A percentile compares a stretch with the other conserved stretches of the same genome.
phyloP scores from a whole-genome alignment of 2,888 invertebrate genomes.

The Caenorhabditis uteleia region DNA sequence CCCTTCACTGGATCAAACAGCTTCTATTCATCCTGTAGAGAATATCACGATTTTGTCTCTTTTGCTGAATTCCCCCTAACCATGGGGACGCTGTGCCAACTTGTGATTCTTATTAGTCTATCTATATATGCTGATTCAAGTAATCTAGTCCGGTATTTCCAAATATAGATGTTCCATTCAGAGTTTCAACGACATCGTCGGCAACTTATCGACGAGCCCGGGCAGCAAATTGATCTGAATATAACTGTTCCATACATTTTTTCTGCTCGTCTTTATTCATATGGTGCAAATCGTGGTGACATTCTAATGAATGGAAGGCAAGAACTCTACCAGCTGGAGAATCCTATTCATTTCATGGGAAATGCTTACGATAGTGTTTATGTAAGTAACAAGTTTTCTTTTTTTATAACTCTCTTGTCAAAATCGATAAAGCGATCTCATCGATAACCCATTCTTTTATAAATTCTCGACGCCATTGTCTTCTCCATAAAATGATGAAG shows the following conservation, averaged over 20 bases:
- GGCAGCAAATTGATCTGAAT: constrained; percentile 62
- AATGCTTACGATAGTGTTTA: constrained; percentile 58
- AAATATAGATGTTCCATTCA: constrained; percentile 7
- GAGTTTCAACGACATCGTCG: constrained; percentile 40
- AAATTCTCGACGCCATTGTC: no score
- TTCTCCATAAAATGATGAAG: no score
- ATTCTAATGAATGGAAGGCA: constrained; percentile 24
- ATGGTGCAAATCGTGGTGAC: constrained; percentile 61
- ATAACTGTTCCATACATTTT: constrained; percentile 69
- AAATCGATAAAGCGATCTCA: no score
- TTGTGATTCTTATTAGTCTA: no score
- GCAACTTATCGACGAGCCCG: constrained; percentile 29
- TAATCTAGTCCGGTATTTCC: background rate
- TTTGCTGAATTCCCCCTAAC: no score
- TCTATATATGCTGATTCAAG: no score
- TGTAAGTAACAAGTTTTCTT: constrained; percentile 61
- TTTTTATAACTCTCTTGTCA: background rate
- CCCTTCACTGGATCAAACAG: no score
- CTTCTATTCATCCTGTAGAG: no score
- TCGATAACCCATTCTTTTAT: no score
- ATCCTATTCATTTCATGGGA: constrained; percentile 61
- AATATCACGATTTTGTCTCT: no score
- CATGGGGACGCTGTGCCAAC: no score
- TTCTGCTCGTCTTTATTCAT: constrained; percentile 67
- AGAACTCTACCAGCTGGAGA: constrained; percentile 50